Evolutionary conservation across 2,888 invertebrate genomes (phyloP).

Genomic region (Xestia c-nigrum): DNA sequence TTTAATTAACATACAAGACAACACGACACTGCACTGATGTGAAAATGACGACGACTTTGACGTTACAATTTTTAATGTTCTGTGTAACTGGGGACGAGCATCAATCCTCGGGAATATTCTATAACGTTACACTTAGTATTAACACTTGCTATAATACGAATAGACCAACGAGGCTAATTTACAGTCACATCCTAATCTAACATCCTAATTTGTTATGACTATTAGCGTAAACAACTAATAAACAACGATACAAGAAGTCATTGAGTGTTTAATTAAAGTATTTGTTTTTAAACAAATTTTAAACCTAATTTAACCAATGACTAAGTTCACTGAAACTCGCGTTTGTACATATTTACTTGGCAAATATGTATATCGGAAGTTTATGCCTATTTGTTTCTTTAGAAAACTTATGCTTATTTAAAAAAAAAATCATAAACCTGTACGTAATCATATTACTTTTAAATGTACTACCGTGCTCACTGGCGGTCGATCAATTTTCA

Average conservation of each 20-base stretch:
- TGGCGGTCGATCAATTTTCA: too few relatives aligned
- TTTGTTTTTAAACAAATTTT: background rate
- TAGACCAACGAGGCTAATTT: background rate
- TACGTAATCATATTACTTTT: background rate
- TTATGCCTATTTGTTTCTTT: background rate
- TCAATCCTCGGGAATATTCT: background rate
- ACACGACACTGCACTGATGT: too few relatives aligned
- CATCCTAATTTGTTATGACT: background rate
- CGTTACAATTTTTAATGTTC: too few relatives aligned
- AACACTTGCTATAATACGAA: background rate
- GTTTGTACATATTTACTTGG: background rate
- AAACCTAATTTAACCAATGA: background rate
- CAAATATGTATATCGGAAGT: background rate
- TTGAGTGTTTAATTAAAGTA: background rate
- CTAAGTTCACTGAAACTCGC: background rate
- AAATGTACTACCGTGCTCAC: too few relatives aligned
- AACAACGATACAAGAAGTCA: constrained; percentile 7
- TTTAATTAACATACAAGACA: too few relatives aligned
- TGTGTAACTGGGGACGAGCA: background rate
- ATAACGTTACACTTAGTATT: background rate
- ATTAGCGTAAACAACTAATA: background rate
- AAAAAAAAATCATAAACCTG: too few relatives aligned
- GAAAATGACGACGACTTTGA: too few relatives aligned
- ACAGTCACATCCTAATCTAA: background rate
- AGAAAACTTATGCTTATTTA: too few relatives aligned